Evolutionary conservation across 92 coral and sea anemone species (phyloP).

Genomic region (Scolanthus callimorphus): DNA sequence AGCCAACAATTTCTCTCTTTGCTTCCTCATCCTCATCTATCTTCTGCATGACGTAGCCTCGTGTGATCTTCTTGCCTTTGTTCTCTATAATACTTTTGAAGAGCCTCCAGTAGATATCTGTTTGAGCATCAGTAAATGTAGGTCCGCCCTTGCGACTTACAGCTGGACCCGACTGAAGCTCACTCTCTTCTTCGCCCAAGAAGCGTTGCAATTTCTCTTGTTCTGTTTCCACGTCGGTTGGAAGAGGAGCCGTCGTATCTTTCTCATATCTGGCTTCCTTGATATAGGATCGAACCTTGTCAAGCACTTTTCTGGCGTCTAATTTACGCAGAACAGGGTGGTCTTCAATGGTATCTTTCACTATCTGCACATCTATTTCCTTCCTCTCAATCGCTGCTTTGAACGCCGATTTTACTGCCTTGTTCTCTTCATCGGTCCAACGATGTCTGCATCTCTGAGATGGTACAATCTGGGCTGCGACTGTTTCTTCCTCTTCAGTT

Average conservation of each 20-base stretch:
- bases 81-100: constrained; percentile 17
- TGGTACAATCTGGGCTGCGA: no score
- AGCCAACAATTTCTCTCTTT: background rate
- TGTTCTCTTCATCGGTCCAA: constrained; percentile 16
- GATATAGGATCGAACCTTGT: constrained; percentile 2
- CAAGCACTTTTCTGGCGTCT: background rate
- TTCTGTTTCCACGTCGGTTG: background rate
- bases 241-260: background rate
- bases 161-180: background rate
- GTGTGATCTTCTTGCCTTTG: constrained; percentile 4
- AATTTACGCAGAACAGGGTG: constrained; percentile 2
- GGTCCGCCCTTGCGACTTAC: constrained; percentile 23
- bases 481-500: background rate
- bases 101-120: constrained; percentile 25
- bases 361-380: background rate
- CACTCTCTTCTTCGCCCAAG: background rate
- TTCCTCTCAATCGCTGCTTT: background rate
- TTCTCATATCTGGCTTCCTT: background rate
- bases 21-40: constrained; percentile 13
- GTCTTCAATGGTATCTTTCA: background rate
- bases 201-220: background rate
- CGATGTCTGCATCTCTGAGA: constrained; percentile 10
- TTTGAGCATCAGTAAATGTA: constrained; percentile 18
- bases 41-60: constrained; percentile 6
- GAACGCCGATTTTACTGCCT: constrained; percentile 3